Evolutionary conservation across 2,797 vertebrate genomes (phyloP).

Genomic region (Clarias laeviceps): DNA sequence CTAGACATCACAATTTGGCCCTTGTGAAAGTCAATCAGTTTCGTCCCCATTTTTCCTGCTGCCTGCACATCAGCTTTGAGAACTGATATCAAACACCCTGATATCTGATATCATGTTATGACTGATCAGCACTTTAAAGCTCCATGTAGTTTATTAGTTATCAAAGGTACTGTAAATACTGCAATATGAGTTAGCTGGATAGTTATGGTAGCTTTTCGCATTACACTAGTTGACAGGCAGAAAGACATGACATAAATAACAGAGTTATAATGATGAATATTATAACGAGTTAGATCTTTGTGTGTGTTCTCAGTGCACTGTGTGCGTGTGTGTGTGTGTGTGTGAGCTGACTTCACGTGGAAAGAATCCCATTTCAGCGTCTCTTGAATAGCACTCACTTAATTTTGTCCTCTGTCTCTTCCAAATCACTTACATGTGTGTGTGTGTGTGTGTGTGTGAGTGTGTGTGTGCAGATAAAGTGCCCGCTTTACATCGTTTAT

Average conservation of each 20-base stretch:
- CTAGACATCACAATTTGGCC: too few relatives aligned
- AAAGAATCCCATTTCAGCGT: conserved; percentile 41
- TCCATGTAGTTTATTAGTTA: too few relatives aligned
- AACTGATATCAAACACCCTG: too few relatives aligned
- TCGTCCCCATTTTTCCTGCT: too few relatives aligned
- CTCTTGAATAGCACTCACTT: conserved; percentile 42
- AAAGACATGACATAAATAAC: neutral
- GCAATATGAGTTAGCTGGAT: too few relatives aligned
- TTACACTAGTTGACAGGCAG: neutral
- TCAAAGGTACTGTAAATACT: too few relatives aligned
- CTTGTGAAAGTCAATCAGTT: too few relatives aligned
- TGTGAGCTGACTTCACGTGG: conserved; percentile 28
- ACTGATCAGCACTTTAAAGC: too few relatives aligned
- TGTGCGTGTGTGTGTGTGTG: conserved; percentile 1
- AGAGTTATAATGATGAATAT: neutral
- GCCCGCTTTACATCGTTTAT: conserved; percentile 27
- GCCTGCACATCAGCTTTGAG: too few relatives aligned
- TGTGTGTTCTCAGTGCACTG: neutral
- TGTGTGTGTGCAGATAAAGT: neutral
- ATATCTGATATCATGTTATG: too few relatives aligned
- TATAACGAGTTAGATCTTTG: neutral
- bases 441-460: neutral
- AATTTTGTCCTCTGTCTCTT: conserved; percentile 24
- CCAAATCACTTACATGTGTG: conserved; percentile 41
- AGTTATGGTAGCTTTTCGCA: neutral